phyloP scores from a whole-genome alignment of 2,888 invertebrate genomes.

The Anthophora plumipes region DNA sequence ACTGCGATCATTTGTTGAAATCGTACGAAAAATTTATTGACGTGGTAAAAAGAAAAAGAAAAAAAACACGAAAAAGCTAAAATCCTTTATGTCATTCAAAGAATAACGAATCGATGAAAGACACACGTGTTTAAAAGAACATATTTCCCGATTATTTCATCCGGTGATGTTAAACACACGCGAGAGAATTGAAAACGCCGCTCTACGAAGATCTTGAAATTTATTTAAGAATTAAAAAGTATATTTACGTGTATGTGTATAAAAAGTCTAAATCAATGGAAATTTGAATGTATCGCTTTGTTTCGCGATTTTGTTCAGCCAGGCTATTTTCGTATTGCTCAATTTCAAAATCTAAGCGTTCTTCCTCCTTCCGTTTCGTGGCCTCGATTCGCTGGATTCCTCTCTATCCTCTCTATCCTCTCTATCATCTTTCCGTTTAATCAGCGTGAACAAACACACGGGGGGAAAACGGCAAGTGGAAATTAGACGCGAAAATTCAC shows the following conservation, averaged over 20 bases:
- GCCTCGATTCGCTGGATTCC: slow-evolving; percentile 67
- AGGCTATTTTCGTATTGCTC: slow-evolving; percentile 47
- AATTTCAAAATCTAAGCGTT: slow-evolving; percentile 54
- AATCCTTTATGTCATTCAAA: not conserved
- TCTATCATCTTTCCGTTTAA: slow-evolving; percentile 49
- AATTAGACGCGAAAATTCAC: slow-evolving; percentile 2
- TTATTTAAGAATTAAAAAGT: not conserved
- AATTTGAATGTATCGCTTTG: not conserved
- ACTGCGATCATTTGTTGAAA: not conserved
- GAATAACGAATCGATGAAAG: not conserved
- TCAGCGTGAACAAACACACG: slow-evolving; percentile 36
- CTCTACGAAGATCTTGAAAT: not conserved
- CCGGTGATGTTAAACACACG: not conserved
- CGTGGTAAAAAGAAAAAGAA: not conserved
- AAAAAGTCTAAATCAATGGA: not conserved
- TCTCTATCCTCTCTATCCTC: slow-evolving; percentile 59
- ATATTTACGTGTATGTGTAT: too few species aligned
- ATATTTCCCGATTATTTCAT: not conserved
- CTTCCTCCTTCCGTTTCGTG: slow-evolving; percentile 63
- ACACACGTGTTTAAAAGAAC: not conserved
- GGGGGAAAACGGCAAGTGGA: slow-evolving; percentile 22
- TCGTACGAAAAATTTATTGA: not conserved
- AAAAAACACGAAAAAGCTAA: too few species aligned
- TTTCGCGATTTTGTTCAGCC: slow-evolving; percentile 24
- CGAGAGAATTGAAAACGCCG: not conserved